These are phyloP conservation scores for Lerema accius DNA, from an alignment of 1,140 invertebrate genomes.

Conservation along the genomic window DNA sequence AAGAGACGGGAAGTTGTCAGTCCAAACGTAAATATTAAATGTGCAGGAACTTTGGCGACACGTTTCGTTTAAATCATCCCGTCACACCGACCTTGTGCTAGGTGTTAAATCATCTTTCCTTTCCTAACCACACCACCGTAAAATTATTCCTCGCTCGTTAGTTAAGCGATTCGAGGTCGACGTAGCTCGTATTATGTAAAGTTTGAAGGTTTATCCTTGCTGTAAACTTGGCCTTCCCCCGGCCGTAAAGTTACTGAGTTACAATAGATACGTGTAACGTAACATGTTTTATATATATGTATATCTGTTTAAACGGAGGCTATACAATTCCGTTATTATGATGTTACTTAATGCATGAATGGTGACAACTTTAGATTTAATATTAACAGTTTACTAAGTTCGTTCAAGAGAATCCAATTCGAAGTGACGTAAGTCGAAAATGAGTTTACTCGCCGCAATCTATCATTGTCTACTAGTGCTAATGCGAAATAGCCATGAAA, in stretches of 20 bases:
- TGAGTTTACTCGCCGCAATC: conserved; percentile 1
- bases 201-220: conserved; percentile 32
- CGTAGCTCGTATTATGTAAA: conserved; percentile 7
- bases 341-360: not conserved
- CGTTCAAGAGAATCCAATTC: not conserved
- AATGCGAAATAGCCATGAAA: conserved; percentile 3
- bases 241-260: conserved; percentile 7
- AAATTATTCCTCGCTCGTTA: not conserved
- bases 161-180: not conserved
- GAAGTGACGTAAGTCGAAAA: conserved; percentile 2
- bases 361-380: not conserved
- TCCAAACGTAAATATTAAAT: conserved; percentile 40
- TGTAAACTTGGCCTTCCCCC: conserved; percentile 36
- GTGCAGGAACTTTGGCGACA: conserved; percentile 22
- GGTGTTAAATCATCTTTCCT: conserved; percentile 1
- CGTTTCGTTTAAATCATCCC: conserved; percentile 5
- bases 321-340: not conserved
- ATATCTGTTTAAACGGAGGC: too few species aligned
- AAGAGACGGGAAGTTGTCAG: conserved; percentile 58
- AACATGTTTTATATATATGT: too few species aligned
- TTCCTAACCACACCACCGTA: conserved; percentile 8
- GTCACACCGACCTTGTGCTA: conserved; percentile 4
- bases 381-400: not conserved
- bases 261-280: not conserved
- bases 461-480: not conserved